phyloP scores from a whole-genome alignment of 2,888 invertebrate species.

The Oxytorus armatus region DNA sequence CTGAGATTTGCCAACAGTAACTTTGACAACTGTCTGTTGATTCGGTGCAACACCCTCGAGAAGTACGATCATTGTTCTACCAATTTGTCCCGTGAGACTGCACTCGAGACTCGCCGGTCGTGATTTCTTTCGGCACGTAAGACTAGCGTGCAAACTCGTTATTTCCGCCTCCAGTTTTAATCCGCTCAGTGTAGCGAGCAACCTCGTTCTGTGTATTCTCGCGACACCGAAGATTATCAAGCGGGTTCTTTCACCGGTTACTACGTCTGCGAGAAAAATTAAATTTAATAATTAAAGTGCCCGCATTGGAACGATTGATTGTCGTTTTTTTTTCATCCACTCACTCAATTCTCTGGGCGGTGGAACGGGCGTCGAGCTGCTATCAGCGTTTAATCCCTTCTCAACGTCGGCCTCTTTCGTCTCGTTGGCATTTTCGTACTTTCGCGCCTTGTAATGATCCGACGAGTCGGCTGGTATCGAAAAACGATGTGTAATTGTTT shows the following conservation, averaged over 20 bases:
- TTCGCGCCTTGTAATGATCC: conserved; percentile 88
- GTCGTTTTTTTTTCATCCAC: conserved; percentile 62
- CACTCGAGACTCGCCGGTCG: conserved; percentile 90
- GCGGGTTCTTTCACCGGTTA: conserved; percentile 88
- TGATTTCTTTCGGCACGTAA: conserved; percentile 95
- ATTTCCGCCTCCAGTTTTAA: conserved; percentile 97
- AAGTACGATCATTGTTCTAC: conserved; percentile 95
- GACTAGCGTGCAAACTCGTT: conserved; percentile 94
- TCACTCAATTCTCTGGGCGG: conserved; percentile 83
- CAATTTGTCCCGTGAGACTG: conserved; percentile 95
- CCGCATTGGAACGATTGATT: no score
- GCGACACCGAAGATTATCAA: conserved; percentile 95
- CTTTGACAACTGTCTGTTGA: conserved; percentile 97
- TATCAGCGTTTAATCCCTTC: conserved; percentile 85
- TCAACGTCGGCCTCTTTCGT: conserved; percentile 87
- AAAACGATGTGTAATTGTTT: conserved; percentile 94
- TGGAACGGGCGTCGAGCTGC: conserved; percentile 83
- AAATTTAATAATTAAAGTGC: no score
- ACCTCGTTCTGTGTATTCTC: conserved; percentile 93
- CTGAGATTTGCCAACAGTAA: conserved; percentile 96
- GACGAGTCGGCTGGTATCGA: conserved; percentile 90
- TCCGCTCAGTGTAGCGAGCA: conserved; percentile 96
- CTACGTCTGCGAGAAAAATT: conserved; percentile 82
- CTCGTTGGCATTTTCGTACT: conserved; percentile 86
- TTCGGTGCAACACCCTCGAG: conserved; percentile 95